Percentiles rank a stretch among this genome's conserved stretches.
These are phyloP conservation scores for Holacanthus passer DNA, from an alignment of 2,113 vertebrate genomes.

Conservation along the genomic window DNA sequence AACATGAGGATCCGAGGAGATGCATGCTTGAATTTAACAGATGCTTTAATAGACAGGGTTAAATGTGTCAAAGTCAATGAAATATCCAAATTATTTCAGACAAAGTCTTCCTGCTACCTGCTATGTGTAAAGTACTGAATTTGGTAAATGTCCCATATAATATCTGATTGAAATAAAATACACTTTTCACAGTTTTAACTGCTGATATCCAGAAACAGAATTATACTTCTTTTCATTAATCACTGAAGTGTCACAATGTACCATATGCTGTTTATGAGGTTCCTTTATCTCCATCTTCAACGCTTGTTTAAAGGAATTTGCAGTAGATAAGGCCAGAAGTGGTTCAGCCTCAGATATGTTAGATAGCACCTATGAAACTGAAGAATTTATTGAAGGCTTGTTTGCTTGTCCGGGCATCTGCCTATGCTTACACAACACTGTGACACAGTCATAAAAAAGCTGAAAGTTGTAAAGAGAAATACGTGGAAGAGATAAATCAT, in stretches of 20 bases:
- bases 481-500: neutral
- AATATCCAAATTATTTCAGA: neutral
- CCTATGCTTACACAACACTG: neutral
- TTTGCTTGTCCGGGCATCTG: constrained; percentile 15
- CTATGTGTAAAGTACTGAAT: neutral
- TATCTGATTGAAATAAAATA: neutral
- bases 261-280: neutral
- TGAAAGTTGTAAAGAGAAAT: neutral
- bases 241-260: neutral
- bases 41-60: neutral
- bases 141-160: neutral
- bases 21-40: neutral
- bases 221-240: neutral
- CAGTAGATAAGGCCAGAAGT: neutral
- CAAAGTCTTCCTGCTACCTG: neutral
- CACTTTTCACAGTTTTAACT: too few relatives aligned
- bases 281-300: neutral
- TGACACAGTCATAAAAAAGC: neutral
- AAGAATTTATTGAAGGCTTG: neutral
- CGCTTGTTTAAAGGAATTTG: neutral
- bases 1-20: neutral
- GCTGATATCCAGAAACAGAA: neutral
- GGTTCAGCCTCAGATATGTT: neutral
- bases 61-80: neutral
- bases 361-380: neutral